Evolutionary conservation across 2,888 invertebrate genomes (phyloP), one percentile per base, ranked within the genome.

Genomic region (Neoascia interrupta): DNA sequence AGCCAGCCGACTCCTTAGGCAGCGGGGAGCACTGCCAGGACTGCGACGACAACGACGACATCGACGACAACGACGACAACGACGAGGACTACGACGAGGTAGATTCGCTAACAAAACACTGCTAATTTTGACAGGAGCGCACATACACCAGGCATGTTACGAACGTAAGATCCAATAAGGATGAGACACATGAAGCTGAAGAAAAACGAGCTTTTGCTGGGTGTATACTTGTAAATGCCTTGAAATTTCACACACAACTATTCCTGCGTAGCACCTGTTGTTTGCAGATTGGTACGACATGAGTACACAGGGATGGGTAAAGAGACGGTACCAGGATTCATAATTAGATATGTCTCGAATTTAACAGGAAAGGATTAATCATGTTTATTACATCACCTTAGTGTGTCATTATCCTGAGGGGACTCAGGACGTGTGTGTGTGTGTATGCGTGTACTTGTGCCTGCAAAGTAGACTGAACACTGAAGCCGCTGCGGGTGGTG

Each of bases 301-400:
- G 31, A 31, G 4, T n/a, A 16, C 47, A 47, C 21, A 5, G n/a
- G 8, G 5, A n/a, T 10, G 13, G n/a, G n/a, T n/a, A n/a, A n/a
- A 39, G 41, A 15, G 15, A 43, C 28, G 53, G 18, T 54, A 54
- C 45, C 70, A 45, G 13, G 60, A 47, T 60, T 66, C 72, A 76
- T 76, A 76, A 70, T 66, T 47, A 54, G 54, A 72, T 64, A 43
- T 54, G 64, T 64, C 64, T 76, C 45, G 39, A 39, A 60, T 63
- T 64, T 64, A 43, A 45, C 51, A 36, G 39, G 66, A 53, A 72
- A 54, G 76, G 72, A 72, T 76, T 76, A 72, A 76, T 76, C 76
- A 76, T 64, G 70, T 76, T 72, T 58, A 72, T 66, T 70, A 72
- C 54, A 66, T 70, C 76, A 72, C 72, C 70, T 75, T 31, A 23